Conservation (phyloP, 2,113 vertebrate species). For the Tragulus kanchil region DNA sequence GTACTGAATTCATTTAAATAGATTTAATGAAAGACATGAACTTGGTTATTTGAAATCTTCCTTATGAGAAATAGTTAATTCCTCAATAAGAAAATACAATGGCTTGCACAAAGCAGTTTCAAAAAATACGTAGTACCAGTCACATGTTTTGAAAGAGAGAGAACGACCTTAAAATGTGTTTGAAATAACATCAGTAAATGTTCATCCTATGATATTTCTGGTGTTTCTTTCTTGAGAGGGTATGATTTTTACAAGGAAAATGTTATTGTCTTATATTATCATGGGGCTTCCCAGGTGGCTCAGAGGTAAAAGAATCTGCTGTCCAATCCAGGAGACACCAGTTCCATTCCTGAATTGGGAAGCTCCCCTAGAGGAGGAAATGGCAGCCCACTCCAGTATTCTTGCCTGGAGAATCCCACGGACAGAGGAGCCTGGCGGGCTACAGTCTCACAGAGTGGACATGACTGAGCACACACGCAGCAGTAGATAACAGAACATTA, state of each 20-base stretch:
- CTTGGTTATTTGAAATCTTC: neutral
- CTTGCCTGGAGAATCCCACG: neutral
- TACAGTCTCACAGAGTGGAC: neutral
- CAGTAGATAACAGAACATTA: neutral
- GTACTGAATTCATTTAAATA: conserved; percentile 16
- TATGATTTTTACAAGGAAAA: conserved; percentile 1
- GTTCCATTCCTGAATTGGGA: neutral
- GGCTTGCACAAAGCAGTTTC: neutral
- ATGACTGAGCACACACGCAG: neutral
- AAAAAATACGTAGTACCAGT: neutral
- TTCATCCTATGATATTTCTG: neutral
- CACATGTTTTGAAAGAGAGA: neutral
- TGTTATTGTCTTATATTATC: neutral
- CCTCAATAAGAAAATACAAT: neutral
- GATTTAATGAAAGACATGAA: neutral
- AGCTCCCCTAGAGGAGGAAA: neutral
- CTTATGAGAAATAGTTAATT: neutral
- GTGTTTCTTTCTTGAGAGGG: neutral
- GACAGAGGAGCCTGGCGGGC: neutral
- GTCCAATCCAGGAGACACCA: neutral
- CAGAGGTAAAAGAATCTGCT: neutral
- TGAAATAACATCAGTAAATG: neutral
- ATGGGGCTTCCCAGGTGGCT: neutral
- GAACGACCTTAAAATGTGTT: neutral
- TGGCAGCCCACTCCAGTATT: neutral